These are phyloP conservation scores for Trypoxylon attenuatum DNA, from an alignment of 2,888 invertebrate species.

Conservation along the genomic window DNA sequence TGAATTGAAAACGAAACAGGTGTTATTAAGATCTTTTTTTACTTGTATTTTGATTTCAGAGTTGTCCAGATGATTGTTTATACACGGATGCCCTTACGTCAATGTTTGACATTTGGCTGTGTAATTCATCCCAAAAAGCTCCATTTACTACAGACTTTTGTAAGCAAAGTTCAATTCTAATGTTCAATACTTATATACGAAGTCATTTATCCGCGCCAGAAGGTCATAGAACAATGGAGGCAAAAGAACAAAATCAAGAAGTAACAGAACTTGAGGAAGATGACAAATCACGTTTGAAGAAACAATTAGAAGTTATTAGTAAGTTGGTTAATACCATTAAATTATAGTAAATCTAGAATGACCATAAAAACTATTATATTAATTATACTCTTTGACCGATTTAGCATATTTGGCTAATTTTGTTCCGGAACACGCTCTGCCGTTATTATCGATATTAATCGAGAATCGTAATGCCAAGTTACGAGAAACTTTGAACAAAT, in stretches of 20 bases:
- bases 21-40: not conserved
- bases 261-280: constrained; percentile 81
- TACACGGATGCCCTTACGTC: constrained; percentile 83
- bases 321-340: constrained; percentile 26
- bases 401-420: constrained; percentile 78
- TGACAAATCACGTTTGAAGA: constrained; percentile 81
- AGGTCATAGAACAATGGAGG: constrained; percentile 78
- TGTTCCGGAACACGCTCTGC: constrained; percentile 80
- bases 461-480: constrained; percentile 80
- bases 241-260: constrained; percentile 76
- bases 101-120: constrained; percentile 82
- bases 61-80: constrained; percentile 75
- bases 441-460: constrained; percentile 81
- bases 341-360: too few species aligned
- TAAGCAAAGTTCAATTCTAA: constrained; percentile 75
- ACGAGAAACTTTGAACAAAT: constrained; percentile 64
- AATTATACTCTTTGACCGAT: constrained; percentile 5
- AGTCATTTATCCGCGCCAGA: constrained; percentile 89
- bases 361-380: too few species aligned
- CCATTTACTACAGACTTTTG: constrained; percentile 72
- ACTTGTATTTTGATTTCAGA: constrained; percentile 62
- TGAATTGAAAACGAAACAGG: too few species aligned
- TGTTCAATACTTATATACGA: constrained; percentile 88
- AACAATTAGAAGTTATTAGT: constrained; percentile 85
- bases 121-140: constrained; percentile 74